Conservation (phyloP, 2,797 vertebrate species). For the Xenentodon cancila region DNA sequence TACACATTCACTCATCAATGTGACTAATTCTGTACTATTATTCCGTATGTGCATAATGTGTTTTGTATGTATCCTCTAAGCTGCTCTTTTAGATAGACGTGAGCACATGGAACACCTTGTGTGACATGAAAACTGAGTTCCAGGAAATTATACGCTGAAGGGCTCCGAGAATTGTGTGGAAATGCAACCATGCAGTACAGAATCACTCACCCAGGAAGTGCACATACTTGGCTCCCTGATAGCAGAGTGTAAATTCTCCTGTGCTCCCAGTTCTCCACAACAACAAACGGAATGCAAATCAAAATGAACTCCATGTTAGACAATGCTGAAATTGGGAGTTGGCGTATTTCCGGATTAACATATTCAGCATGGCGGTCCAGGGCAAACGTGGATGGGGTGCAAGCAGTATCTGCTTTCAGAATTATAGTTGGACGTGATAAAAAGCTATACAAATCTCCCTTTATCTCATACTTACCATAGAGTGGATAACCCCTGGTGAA, state of each 20-base stretch:
- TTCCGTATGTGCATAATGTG: too few species aligned
- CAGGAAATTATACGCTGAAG: constrained; percentile 32
- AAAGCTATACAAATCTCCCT: constrained; percentile 1
- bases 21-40: neutral
- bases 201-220: constrained; percentile 45
- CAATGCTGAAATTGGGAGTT: constrained; percentile 13
- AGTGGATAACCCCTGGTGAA: constrained; percentile 1
- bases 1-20: constrained; percentile 1
- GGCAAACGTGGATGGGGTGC: constrained; percentile 11
- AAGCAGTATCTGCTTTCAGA: constrained; percentile 21
- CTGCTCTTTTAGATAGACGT: too few species aligned
- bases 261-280: constrained; percentile 20
- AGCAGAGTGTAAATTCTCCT: constrained; percentile 33
- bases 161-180: constrained; percentile 37
- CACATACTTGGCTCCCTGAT: constrained; percentile 42
- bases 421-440: constrained; percentile 1
- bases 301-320: constrained; percentile 30
- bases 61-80: too few species aligned
- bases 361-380: constrained; percentile 11
- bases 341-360: constrained; percentile 19
- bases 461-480: constrained; percentile 4
- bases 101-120: constrained; percentile 16
- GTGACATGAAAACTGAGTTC: constrained; percentile 33
- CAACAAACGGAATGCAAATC: constrained; percentile 30
- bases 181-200: constrained; percentile 41